A percentile compares a stretch with the other conserved stretches of the same genome.
phyloP scores from a whole-genome alignment of 2,797 vertebrate genomes.

The Acipenser ruthenus region DNA sequence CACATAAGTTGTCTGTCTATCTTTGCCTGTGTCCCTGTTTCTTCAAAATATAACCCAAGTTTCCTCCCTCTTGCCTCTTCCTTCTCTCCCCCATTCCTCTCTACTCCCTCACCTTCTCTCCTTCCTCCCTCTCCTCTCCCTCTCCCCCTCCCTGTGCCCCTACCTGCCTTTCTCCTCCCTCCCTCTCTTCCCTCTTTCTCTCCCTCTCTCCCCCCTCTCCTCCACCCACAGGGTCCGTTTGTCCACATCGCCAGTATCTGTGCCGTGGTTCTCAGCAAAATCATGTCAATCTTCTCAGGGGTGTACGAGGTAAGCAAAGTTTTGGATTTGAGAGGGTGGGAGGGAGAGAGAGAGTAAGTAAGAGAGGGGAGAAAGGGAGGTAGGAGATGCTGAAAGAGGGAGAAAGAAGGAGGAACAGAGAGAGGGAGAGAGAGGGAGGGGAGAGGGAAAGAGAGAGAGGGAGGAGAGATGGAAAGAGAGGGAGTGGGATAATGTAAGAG shows the following conservation, averaged over 20 bases:
- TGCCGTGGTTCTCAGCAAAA: neutral
- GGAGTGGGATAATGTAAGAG: neutral
- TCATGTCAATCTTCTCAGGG: neutral
- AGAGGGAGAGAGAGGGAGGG: too few species aligned
- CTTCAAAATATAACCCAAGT: slow-evolving; percentile 21
- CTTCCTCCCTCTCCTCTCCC: neutral
- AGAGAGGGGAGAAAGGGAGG: too few species aligned
- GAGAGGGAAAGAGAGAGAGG: too few species aligned
- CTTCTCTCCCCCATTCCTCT: slow-evolving; percentile 3
- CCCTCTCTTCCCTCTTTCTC: slow-evolving; percentile 10
- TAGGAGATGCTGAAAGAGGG: neutral
- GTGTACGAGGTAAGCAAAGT: neutral
- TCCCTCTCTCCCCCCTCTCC: neutral
- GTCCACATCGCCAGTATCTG: neutral
- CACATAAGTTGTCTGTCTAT: neutral
- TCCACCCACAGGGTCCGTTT: slow-evolving; percentile 13
- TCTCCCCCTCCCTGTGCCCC: neutral
- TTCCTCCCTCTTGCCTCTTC: slow-evolving; percentile 29
- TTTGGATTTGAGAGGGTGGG: too few species aligned
- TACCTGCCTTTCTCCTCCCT: neutral
- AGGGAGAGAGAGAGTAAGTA: too few species aligned
- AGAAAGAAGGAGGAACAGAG: neutral
- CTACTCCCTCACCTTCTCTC: neutral
- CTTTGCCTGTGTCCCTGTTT: neutral
- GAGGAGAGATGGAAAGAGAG: neutral